These are phyloP conservation scores for Lucilia cuprina DNA, from an alignment of 1,140 invertebrate species.

Conservation along the genomic window DNA sequence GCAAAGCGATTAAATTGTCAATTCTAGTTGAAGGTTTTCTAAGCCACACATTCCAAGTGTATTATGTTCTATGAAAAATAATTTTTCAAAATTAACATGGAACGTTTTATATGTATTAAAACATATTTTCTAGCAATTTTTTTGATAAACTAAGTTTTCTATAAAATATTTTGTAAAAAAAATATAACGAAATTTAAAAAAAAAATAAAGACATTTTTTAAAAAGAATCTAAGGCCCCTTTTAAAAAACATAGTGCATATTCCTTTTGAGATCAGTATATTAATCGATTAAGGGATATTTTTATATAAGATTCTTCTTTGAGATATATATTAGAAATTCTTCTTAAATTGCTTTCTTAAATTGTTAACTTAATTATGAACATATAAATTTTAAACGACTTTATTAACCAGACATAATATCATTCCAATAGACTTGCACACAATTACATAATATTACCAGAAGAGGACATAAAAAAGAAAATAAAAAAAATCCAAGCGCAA, in stretches of 20 bases:
- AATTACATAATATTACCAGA: not conserved
- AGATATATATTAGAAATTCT: not conserved
- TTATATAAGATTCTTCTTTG: too few species aligned
- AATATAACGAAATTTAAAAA: too few species aligned
- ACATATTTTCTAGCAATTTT: too few species aligned
- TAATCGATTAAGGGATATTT: too few species aligned
- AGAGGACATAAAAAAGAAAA: not conserved
- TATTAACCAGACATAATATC: not conserved
- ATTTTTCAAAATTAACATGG: too few species aligned
- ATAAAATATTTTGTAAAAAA: too few species aligned
- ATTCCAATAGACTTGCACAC: not conserved
- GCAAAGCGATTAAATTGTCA: not conserved
- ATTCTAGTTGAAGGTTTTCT: conserved; percentile 2
- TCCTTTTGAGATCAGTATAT: too few species aligned
- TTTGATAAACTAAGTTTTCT: too few species aligned
- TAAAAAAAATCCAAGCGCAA: not conserved
- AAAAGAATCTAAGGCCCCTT: too few species aligned
- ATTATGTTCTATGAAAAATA: not conserved
- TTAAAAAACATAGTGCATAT: too few species aligned
- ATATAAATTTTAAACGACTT: not conserved
- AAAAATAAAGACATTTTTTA: too few species aligned
- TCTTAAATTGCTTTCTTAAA: not conserved
- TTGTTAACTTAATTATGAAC: too few species aligned
- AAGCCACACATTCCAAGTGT: not conserved
- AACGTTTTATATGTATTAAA: not conserved